Conservation (phyloP, 2,797 vertebrate species). For the Rhinella marina region DNA sequence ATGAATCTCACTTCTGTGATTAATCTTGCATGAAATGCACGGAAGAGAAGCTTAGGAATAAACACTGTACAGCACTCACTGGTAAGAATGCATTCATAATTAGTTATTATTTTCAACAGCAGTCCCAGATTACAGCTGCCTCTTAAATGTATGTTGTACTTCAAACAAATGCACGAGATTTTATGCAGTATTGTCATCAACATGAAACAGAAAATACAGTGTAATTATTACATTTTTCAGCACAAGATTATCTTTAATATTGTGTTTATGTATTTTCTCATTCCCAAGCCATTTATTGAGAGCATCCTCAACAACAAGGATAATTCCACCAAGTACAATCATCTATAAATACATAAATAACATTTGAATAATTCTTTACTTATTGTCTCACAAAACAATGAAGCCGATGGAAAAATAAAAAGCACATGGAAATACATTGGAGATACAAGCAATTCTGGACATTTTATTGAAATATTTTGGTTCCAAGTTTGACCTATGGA, state of each 20-base stretch:
- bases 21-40: conserved; percentile 33
- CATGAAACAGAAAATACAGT: conserved; percentile 3
- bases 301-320: conserved; percentile 12
- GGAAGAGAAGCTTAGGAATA: conserved; percentile 25
- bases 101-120: conserved; percentile 40
- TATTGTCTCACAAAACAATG: conserved; percentile 18
- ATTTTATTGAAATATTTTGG: neutral
- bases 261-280: conserved; percentile 25
- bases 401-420: neutral
- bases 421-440: neutral
- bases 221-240: conserved; percentile 40
- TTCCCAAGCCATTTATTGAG: conserved; percentile 8
- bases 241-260: conserved; percentile 26
- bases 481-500: neutral
- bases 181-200: conserved; percentile 14
- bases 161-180: conserved; percentile 30
- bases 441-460: neutral
- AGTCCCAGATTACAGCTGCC: conserved; percentile 37
- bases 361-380: neutral
- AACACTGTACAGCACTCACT: conserved; percentile 13
- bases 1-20: conserved; percentile 39
- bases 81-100: conserved; percentile 36
- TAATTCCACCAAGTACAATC: neutral
- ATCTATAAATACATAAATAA: conserved; percentile 20
- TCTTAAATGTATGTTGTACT: conserved; percentile 15